Percentiles rank a stretch among this genome's conserved stretches.
Evolutionary conservation across 2,888 invertebrate species (phyloP).

Genomic region (Drosophila anomalata): DNA sequence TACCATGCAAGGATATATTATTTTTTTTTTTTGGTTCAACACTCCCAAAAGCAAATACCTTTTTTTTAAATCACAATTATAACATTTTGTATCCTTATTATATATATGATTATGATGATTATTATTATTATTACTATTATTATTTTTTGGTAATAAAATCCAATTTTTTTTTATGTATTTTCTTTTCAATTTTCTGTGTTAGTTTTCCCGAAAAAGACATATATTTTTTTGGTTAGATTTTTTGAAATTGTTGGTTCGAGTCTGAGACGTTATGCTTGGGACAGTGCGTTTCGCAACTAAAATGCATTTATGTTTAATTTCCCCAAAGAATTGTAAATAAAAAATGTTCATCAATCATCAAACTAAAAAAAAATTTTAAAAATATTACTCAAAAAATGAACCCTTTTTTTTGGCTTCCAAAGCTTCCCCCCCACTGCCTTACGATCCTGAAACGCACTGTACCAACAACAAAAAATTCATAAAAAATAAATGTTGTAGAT

Average conservation of each 20-base stretch:
- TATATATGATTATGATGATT: constrained; percentile 27
- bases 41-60: constrained; percentile 18
- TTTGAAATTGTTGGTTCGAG: background rate
- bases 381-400: too few species aligned
- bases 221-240: constrained; percentile 1
- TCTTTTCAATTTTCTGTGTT: constrained; percentile 19
- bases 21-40: constrained; percentile 63
- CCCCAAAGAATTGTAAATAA: background rate
- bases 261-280: background rate
- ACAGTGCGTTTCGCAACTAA: constrained; percentile 15
- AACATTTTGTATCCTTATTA: constrained; percentile 24
- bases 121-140: constrained; percentile 48
- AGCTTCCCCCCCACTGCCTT: constrained; percentile 3
- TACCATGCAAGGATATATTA: constrained; percentile 32
- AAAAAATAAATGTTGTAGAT: constrained; percentile 56
- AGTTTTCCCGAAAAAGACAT: background rate
- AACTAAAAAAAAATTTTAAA: background rate
- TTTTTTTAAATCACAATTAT: constrained; percentile 17
- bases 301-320: background rate
- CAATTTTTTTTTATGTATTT: constrained; percentile 19
- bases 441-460: constrained; percentile 16
- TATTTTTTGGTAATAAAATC: constrained; percentile 43
- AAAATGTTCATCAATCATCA: background rate
- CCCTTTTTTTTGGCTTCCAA: constrained; percentile 2
- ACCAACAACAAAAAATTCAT: background rate